Conservation (phyloP, 2,113 vertebrate species). For the Myiagra hebetior region DNA sequence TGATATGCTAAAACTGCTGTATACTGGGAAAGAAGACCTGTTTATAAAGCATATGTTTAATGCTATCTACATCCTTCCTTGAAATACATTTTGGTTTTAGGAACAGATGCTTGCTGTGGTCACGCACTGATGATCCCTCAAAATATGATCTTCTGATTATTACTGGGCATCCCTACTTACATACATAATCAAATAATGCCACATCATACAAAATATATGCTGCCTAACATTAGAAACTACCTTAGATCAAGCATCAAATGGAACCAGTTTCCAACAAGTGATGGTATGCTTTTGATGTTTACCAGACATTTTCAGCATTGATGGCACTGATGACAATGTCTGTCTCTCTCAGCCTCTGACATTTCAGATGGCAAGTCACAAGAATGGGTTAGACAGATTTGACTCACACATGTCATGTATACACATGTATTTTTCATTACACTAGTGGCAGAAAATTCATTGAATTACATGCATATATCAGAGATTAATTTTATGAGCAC, state of each 20-base stretch:
- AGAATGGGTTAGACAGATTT: neutral
- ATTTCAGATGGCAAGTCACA: neutral
- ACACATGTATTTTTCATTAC: neutral
- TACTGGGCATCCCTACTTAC: neutral
- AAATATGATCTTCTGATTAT: neutral
- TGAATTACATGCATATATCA: neutral
- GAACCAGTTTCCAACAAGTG: neutral
- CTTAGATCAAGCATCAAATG: neutral
- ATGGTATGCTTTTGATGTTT: neutral
- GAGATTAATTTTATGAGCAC: neutral
- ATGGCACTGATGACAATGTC: neutral
- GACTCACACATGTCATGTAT: slow-evolving; percentile 14
- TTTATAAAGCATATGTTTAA: neutral
- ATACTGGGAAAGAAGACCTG: neutral
- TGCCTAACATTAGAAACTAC: neutral
- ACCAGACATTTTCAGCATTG: neutral
- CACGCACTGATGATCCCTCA: neutral
- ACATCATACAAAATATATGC: neutral
- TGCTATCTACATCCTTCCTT: neutral
- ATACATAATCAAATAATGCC: neutral
- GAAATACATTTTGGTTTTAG: neutral
- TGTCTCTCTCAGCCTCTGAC: neutral
- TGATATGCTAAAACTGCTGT: neutral
- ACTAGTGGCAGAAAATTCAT: neutral
- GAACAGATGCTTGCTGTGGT: neutral